phyloP scores from a whole-genome alignment of 2,888 invertebrate species.

The Linnaemya vulpina region DNA sequence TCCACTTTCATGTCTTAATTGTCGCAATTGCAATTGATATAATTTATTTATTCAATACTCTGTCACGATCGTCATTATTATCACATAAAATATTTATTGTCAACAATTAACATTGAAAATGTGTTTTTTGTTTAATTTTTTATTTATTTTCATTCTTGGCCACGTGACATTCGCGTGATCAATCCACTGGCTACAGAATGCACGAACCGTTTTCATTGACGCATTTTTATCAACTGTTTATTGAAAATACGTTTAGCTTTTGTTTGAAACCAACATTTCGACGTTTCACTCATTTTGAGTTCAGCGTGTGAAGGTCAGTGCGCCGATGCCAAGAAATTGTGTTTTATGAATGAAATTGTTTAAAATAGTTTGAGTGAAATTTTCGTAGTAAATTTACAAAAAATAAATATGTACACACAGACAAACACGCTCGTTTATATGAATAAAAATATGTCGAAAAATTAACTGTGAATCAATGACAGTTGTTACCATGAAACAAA shows the following conservation, averaged over 20 bases:
- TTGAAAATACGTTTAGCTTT: conserved; percentile 33
- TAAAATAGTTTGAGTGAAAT: conserved; percentile 22
- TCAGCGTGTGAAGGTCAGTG: not conserved
- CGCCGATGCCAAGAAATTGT: conserved; percentile 45
- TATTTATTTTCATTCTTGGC: not conserved
- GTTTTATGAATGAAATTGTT: conserved; percentile 55
- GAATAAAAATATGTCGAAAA: not conserved
- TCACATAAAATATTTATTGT: conserved; percentile 22
- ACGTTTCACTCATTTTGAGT: conserved; percentile 34
- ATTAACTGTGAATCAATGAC: not conserved
- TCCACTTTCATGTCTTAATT: not conserved
- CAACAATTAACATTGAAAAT: conserved; percentile 55
- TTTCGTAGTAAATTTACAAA: not conserved
- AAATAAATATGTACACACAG: not conserved
- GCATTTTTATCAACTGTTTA: conserved; percentile 55
- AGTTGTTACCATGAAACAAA: not conserved
- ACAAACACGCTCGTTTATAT: no score
- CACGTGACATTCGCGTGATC: conserved; percentile 38
- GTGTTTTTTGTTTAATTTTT: conserved; percentile 7
- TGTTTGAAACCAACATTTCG: not conserved
- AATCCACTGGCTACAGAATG: conserved; percentile 16
- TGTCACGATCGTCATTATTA: conserved; percentile 17
- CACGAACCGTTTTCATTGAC: conserved; percentile 37
- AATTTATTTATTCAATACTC: conserved; percentile 10
- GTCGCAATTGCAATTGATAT: conserved; percentile 15